phyloP scores from a whole-genome alignment of 2,113 vertebrate genomes.

The Xiphophorus couchianus region DNA sequence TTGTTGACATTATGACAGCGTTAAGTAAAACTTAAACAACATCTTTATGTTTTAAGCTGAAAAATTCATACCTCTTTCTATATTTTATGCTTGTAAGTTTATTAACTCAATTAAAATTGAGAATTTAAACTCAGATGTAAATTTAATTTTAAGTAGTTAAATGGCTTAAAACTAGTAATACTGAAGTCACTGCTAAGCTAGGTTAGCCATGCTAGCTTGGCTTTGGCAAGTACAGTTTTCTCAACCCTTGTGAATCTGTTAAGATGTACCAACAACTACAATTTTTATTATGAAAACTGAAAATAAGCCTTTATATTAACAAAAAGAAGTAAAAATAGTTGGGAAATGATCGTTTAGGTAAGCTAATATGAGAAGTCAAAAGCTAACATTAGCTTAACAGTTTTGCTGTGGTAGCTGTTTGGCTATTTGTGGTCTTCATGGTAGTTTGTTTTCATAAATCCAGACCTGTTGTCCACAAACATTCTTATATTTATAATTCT shows the following conservation, averaged over 20 bases:
- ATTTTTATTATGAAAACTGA: too few species aligned
- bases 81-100: background rate
- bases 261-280: too few species aligned
- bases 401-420: background rate
- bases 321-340: background rate
- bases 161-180: too few species aligned
- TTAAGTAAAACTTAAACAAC: too few species aligned
- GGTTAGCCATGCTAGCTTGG: too few species aligned
- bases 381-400: background rate
- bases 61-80: background rate
- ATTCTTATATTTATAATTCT: background rate
- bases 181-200: background rate
- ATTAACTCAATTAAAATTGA: background rate
- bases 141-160: too few species aligned
- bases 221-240: too few species aligned
- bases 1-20: too few species aligned
- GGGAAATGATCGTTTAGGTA: too few species aligned
- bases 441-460: background rate
- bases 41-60: background rate
- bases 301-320: too few species aligned
- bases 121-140: too few species aligned
- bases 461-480: background rate
- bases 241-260: too few species aligned
- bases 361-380: background rate
- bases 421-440: background rate